Evolutionary conservation across 2,797 vertebrate species (phyloP).

Genomic region (Smutsia temminckii): DNA sequence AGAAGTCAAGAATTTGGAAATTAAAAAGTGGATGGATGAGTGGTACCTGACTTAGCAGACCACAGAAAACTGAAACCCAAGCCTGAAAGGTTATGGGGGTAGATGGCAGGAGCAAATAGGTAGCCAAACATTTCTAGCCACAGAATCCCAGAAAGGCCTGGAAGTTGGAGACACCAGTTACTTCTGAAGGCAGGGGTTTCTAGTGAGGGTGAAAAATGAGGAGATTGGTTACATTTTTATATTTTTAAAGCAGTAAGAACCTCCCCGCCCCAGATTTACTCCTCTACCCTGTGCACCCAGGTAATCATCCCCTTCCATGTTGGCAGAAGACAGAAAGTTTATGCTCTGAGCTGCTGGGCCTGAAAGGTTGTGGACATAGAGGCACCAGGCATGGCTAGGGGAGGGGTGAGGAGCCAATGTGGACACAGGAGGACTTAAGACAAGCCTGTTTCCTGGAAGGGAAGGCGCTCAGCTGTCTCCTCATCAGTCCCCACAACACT

Average conservation of each 20-base stretch:
- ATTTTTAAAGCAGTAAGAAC: neutral
- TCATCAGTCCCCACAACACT: neutral
- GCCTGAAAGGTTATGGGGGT: neutral
- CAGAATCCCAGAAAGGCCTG: neutral
- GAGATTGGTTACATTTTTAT: neutral
- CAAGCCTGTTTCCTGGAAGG: neutral
- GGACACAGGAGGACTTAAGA: neutral
- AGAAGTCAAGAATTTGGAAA: constrained; percentile 51
- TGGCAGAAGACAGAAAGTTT: neutral
- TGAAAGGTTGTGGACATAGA: constrained; percentile 5
- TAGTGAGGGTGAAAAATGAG: neutral
- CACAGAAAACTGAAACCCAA: constrained; percentile 23
- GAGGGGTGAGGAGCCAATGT: neutral
- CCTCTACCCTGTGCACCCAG: neutral
- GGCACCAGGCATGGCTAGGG: neutral
- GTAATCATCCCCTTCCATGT: neutral
- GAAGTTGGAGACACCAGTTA: neutral
- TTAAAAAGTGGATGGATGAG: constrained; percentile 10
- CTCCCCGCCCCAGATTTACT: neutral
- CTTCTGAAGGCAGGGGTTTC: constrained; percentile 1
- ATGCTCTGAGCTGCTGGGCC: constrained; percentile 27
- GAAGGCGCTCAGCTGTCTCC: neutral
- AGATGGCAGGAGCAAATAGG: neutral
- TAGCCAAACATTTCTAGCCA: constrained; percentile 17
- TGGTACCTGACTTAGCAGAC: constrained; percentile 37